Conservation (phyloP, 2,888 invertebrate species). For the Perdita meconis region DNA sequence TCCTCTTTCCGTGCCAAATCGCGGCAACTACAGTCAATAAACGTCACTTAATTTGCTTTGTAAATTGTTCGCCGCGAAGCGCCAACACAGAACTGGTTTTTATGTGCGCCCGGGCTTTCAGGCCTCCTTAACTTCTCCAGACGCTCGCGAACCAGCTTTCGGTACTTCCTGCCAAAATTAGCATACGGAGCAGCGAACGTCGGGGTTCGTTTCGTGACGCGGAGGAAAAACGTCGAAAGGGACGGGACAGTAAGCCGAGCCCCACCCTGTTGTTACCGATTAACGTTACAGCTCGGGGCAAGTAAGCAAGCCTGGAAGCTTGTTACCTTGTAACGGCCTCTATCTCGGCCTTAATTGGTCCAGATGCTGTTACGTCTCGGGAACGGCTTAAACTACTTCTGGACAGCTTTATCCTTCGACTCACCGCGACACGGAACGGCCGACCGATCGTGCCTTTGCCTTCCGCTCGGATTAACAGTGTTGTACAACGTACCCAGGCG, state of each 20-base stretch:
- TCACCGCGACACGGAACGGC: slow-evolving; percentile 68
- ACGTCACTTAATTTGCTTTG: slow-evolving; percentile 2
- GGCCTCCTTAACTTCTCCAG: too few relatives aligned
- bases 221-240: slow-evolving; percentile 6
- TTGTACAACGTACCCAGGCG: slow-evolving; percentile 60
- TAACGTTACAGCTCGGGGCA: slow-evolving; percentile 50
- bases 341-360: slow-evolving; percentile 69
- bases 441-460: slow-evolving; percentile 62
- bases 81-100: background rate
- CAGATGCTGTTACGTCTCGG: slow-evolving; percentile 68
- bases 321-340: slow-evolving; percentile 61
- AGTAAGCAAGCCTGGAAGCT: slow-evolving; percentile 25
- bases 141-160: too few relatives aligned
- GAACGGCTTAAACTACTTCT: slow-evolving; percentile 71
- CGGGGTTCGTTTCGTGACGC: slow-evolving; percentile 11
- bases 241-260: background rate
- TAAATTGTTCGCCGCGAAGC: background rate
- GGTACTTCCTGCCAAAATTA: too few relatives aligned
- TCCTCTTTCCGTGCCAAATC: background rate
- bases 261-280: slow-evolving; percentile 39
- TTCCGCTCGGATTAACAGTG: slow-evolving; percentile 67
- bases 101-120: background rate
- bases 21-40: slow-evolving; percentile 7
- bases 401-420: slow-evolving; percentile 70
- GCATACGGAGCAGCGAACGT: background rate